Percentiles rank a stretch among this genome's conserved stretches.
These are phyloP conservation scores for Phoenoteleia sp. DNA, from an alignment of 2,888 invertebrate species.

Conservation along the genomic window DNA sequence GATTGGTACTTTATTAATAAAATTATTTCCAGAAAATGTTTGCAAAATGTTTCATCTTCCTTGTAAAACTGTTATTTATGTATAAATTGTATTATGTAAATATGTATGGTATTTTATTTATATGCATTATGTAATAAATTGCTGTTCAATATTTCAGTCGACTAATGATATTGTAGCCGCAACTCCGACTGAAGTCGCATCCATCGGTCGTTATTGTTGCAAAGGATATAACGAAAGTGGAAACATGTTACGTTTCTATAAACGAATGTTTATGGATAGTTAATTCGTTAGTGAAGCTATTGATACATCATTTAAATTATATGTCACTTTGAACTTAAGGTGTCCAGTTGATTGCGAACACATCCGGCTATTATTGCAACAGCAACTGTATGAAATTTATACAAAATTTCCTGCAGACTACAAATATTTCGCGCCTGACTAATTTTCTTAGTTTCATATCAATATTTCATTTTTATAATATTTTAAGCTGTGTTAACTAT, in stretches of 20 bases:
- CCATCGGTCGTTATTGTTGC: slow-evolving; percentile 10
- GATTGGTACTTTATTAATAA: no score
- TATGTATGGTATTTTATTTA: background rate
- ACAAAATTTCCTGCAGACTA: no score
- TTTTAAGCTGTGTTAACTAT: no score
- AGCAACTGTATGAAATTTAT: slow-evolving; percentile 25
- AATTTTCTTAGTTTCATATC: no score
- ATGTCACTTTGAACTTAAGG: slow-evolving; percentile 13
- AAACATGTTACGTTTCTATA: slow-evolving; percentile 6
- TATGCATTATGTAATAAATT: background rate
- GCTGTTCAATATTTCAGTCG: slow-evolving; percentile 2
- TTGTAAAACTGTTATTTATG: no score
- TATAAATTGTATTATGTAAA: no score
- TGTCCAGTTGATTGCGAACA: slow-evolving; percentile 30
- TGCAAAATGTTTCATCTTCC: no score
- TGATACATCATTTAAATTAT: slow-evolving; percentile 23
- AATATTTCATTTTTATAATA: no score
- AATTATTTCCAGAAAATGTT: no score
- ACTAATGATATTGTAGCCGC: background rate
- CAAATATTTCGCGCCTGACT: no score
- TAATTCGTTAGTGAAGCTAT: background rate
- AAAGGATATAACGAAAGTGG: background rate
- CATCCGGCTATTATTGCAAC: slow-evolving; percentile 31
- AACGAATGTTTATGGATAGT: slow-evolving; percentile 1
- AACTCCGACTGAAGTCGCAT: background rate